A percentile compares a stretch with the other conserved stretches of the same genome.
Evolutionary conservation across 2,888 invertebrate genomes (phyloP).

Genomic region (Aproaerema taeniolella): DNA sequence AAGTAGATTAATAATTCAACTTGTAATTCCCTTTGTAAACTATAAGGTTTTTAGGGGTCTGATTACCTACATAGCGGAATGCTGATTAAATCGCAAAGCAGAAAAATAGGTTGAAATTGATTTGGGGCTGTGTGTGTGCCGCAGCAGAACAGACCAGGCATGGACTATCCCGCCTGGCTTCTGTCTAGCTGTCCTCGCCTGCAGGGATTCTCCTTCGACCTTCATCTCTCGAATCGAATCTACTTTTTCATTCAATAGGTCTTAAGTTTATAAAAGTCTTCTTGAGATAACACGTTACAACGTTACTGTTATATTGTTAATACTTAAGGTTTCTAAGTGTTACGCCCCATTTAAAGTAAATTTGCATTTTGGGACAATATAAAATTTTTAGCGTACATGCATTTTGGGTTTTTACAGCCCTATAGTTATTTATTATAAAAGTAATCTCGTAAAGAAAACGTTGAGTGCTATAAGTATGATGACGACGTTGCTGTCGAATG

Average conservation of each 20-base stretch:
- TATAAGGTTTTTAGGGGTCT: background rate
- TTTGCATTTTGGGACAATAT: conserved; percentile 63
- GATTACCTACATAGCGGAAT: background rate
- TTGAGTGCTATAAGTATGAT: conserved; percentile 33
- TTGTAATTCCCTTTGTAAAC: background rate
- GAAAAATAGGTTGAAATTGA: too few relatives aligned
- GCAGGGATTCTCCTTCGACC: too few relatives aligned
- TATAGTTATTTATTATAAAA: conserved; percentile 31
- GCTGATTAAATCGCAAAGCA: too few relatives aligned
- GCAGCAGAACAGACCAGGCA: too few relatives aligned
- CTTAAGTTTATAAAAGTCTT: background rate
- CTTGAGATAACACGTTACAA: conserved; percentile 27
- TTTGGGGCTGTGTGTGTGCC: too few relatives aligned
- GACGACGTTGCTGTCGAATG: conserved; percentile 26
- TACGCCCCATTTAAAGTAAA: conserved; percentile 54
- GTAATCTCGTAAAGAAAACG: conserved; percentile 22
- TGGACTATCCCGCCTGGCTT: too few relatives aligned
- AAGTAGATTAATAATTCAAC: conserved; percentile 6
- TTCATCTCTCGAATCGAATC: too few relatives aligned
- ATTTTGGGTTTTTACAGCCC: conserved; percentile 65
- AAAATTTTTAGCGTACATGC: conserved; percentile 45
- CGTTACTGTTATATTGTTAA: conserved; percentile 60
- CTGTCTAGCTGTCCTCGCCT: too few relatives aligned
- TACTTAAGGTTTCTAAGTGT: conserved; percentile 61
- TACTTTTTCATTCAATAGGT: too few relatives aligned